Percentiles rank a stretch among this genome's conserved stretches.
Conservation (phyloP, 1,140 invertebrate species). For the Drosophila santomea region DNA sequence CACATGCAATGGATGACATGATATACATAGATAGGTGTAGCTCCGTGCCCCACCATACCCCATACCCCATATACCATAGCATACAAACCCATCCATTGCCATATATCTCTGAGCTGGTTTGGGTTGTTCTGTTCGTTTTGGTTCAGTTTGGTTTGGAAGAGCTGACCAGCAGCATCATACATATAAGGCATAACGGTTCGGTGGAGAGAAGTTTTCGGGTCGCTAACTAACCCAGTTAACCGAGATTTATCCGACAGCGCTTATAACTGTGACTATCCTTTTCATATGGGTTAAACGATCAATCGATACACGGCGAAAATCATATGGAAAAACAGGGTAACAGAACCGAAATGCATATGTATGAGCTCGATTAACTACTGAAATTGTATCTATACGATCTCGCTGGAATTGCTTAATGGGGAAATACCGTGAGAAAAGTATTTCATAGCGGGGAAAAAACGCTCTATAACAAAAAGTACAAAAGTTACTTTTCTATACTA, state of each 20-base stretch:
- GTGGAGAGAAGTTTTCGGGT: conserved; percentile 40
- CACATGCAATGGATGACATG: conserved; percentile 56
- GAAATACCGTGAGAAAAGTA: conserved; percentile 34
- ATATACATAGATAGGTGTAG: conserved; percentile 32
- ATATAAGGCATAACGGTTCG: conserved; percentile 42
- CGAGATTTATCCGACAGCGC: conserved; percentile 26
- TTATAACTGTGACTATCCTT: conserved; percentile 43
- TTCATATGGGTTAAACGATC: conserved; percentile 22
- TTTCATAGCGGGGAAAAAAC: background rate
- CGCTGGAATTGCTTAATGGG: conserved; percentile 19
- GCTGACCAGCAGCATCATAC: conserved; percentile 13
- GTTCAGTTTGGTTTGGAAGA: conserved; percentile 5
- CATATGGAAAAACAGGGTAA: background rate
- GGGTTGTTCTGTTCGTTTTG: background rate
- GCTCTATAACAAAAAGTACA: background rate
- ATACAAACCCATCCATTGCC: background rate
- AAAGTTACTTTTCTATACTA: background rate
- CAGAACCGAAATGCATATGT: conserved; percentile 7
- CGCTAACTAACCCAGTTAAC: conserved; percentile 37
- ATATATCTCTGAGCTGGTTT: conserved; percentile 1
- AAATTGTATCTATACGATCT: conserved; percentile 1
- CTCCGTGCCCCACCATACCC: background rate
- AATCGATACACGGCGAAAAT: conserved; percentile 11
- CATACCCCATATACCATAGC: background rate
- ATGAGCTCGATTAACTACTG: conserved; percentile 1